Base-by-base conservation (phyloP, 2,113 vertebrate species). In the Rhea pennata region DNA sequence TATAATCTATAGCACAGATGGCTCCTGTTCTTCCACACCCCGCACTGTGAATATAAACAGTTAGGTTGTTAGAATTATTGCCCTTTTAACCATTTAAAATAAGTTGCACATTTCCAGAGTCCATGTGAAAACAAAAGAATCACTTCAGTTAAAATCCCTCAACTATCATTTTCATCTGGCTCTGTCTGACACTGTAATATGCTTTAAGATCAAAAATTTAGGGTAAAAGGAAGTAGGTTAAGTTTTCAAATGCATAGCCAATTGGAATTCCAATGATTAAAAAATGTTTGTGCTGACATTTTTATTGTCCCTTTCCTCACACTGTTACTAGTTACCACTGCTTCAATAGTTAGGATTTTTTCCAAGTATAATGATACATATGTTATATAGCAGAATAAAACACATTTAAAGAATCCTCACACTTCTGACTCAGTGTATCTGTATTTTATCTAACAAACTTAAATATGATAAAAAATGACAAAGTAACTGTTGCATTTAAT, bases 1-100 rank as follows among this genome's bases (percentile, higher is more conserved):
- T 99, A 98, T 99, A 99, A 98, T 99, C 99, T 91, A 99, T 99
- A 91, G 99, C 99, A 98, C 99, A 99, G 97, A 99, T 99, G 94
- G 99, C 99, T 77, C 99, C 99, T 26, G 99, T 99, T 97, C 99
- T 98, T 98, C 99, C 99, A 98, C 99, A 99, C 91, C 99, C 99
- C 95, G 99, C 99, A 98, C 99, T 99, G 98, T 77, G 94, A 88
- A 97, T 44, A 97, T 39, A 96, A 95, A 98, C 14, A 72, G 79
- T 66, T 27, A 88, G 42, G 36, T 11, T 31, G 44, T 93, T 87
- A 96, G 73, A 70, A 48, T 61, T 65, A 64, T 29, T n/a, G n/a
- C n/a, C n/a, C n/a, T n/a, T n/a, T n/a, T n/a, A n/a, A n/a, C n/a
- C n/a, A n/a, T n/a, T n/a, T n/a, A n/a, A n/a, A n/a, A 19, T 8